Conservation (phyloP, 1,140 invertebrate species). For the Caerostris darwini region DNA sequence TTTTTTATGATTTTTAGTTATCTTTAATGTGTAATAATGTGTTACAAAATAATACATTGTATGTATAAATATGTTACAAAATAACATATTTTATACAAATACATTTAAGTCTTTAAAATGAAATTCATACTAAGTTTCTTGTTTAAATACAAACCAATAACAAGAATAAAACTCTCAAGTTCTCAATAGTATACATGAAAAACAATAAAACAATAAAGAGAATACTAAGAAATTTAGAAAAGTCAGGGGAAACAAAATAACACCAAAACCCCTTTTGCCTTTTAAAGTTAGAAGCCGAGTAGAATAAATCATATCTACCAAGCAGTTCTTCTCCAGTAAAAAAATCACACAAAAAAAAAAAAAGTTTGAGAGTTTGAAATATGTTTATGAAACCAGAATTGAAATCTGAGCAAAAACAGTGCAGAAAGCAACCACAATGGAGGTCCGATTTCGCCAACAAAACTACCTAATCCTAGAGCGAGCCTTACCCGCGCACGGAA, state of each 20-base stretch:
- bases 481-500: neutral
- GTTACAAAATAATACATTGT: no score
- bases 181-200: no score
- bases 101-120: no score
- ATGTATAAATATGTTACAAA: no score
- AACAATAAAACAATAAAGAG: neutral
- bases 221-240: neutral
- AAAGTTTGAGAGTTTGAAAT: slow-evolving; percentile 34
- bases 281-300: neutral
- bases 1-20: no score
- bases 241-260: slow-evolving; percentile 23
- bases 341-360: neutral
- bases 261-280: neutral
- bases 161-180: neutral
- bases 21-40: no score
- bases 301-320: slow-evolving; percentile 43
- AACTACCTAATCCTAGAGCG: slow-evolving; percentile 5
- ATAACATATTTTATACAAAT: no score
- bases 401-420: slow-evolving; percentile 54
- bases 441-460: slow-evolving; percentile 43
- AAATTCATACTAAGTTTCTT: no score
- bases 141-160: neutral
- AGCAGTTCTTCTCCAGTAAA: neutral
- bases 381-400: slow-evolving; percentile 57
- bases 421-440: slow-evolving; percentile 57